Base-by-base conservation (phyloP, 1,140 invertebrate genomes). In the Bombus waltoni region DNA sequence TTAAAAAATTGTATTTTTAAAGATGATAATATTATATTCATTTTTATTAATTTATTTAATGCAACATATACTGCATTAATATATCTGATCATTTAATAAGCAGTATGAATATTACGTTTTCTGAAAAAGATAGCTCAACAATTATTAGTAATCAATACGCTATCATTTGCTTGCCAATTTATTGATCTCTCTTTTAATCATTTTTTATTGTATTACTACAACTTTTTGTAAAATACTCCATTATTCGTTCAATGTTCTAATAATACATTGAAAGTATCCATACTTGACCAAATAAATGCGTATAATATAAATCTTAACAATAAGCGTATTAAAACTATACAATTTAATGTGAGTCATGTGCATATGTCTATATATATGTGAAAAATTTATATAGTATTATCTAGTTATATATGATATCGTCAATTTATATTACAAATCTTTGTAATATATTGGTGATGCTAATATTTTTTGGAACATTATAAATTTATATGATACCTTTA, bases 31-130 rank as follows among this genome's bases (percentile, higher is more conserved):
- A 32, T 15, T 73, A 18, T 44, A 73, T 44, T 44, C 13, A 35
- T 18, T 32, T 44, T 13, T 42, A 71, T n/a, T 70, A 70, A 71
- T n/a, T n/a, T n/a, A 75, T 75, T 74, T 53, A 53, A 53, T 74
- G 15, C 35, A 42, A 74, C n/a, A 53, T 35, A 9, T 22, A 74
- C 2, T 42, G 28, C 18, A 42, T 73, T 73, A 28, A 70, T 70
- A 68, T 13, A 6, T 40, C 10, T 25, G 5, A 70, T 40, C 38
- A 70, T 70, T 70, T 71, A 11, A 42, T 71, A 71, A 71, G 11
- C 13, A 28, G 13, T 71, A 38, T 0, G 2, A 71, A 42, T 75
- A 53, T 74, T 35, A 28, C 8, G 32, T 57, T 75, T 57, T 75
- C 40, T 71, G 11, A 42, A n/a, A 40, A 40, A 18, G 3, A 28